Conservation (phyloP, 2,113 vertebrate species). For the Limanda limanda region DNA sequence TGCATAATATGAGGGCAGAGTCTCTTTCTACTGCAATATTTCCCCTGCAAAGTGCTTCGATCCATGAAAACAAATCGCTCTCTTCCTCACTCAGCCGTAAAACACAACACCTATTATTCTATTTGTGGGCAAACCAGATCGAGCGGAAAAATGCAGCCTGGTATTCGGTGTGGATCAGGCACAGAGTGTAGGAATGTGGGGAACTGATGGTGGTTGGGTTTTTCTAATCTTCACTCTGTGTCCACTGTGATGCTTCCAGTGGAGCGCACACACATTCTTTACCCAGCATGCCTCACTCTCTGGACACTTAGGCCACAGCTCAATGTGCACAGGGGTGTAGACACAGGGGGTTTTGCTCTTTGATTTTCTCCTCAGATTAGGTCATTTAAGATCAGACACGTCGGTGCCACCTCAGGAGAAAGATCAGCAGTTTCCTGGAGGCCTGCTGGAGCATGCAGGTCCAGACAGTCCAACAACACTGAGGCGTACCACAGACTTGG, state of each 20-base stretch:
- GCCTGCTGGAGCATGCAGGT: conserved; percentile 62
- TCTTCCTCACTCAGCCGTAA: conserved; percentile 10
- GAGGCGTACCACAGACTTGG: conserved; percentile 40
- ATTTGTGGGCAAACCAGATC: conserved; percentile 57
- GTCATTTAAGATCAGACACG: conserved; percentile 55
- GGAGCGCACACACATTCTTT: conserved; percentile 12
- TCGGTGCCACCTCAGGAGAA: conserved; percentile 33
- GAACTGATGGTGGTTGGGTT: conserved; percentile 18
- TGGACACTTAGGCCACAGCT: conserved; percentile 5
- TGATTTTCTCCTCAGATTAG: neutral
- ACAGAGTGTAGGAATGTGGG: conserved; percentile 48
- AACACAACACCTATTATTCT: conserved; percentile 54
- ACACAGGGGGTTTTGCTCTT: neutral
- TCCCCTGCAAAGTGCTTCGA: neutral
- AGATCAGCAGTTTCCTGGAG: conserved; percentile 70
- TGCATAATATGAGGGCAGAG: neutral
- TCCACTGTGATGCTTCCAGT: conserved; percentile 10
- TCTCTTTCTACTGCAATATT: conserved; percentile 2
- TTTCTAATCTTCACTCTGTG: conserved; percentile 32
- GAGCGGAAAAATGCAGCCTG: conserved; percentile 47
- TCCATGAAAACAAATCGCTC: conserved; percentile 28
- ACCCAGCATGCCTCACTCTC: conserved; percentile 10
- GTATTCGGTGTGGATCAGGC: conserved; percentile 55
- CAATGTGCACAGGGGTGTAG: conserved; percentile 8
- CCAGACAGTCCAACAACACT: conserved; percentile 59